Conservation (phyloP, 2,113 vertebrate species). For the Charadrius vociferus region DNA sequence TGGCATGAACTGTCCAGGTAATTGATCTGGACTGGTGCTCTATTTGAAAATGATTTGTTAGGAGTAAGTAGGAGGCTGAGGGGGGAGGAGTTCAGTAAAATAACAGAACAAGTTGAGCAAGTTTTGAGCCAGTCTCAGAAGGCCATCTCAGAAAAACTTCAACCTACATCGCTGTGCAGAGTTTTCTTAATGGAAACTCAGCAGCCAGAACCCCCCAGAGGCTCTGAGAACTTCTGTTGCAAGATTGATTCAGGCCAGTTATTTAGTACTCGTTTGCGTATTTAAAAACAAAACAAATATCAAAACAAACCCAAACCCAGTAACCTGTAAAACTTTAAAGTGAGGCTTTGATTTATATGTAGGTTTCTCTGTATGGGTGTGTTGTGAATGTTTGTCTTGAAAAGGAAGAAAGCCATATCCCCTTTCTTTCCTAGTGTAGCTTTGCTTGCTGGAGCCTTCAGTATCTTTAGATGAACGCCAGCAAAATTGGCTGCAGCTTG, state of each 20-base stretch:
- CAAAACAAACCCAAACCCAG: neutral
- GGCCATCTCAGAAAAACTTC: neutral
- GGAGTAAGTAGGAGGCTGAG: neutral
- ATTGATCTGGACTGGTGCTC: neutral
- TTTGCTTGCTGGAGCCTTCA: neutral
- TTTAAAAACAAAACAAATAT: neutral
- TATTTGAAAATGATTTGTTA: neutral
- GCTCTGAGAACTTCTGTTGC: neutral
- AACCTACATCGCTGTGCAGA: neutral
- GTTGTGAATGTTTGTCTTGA: neutral
- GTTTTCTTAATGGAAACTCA: neutral
- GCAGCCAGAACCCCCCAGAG: neutral
- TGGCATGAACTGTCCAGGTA: neutral
- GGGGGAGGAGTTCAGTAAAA: neutral
- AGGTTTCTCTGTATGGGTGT: neutral
- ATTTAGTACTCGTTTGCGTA: neutral
- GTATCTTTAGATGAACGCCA: constrained; percentile 1
- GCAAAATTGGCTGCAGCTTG: constrained; percentile 51
- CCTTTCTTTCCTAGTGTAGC: neutral
- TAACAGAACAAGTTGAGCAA: neutral
- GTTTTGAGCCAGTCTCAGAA: neutral
- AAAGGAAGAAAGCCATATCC: neutral
- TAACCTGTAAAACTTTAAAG: neutral
- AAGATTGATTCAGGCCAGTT: neutral
- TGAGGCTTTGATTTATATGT: neutral